Conservation (phyloP, 2,113 vertebrate genomes). For the Alouatta palliata region DNA sequence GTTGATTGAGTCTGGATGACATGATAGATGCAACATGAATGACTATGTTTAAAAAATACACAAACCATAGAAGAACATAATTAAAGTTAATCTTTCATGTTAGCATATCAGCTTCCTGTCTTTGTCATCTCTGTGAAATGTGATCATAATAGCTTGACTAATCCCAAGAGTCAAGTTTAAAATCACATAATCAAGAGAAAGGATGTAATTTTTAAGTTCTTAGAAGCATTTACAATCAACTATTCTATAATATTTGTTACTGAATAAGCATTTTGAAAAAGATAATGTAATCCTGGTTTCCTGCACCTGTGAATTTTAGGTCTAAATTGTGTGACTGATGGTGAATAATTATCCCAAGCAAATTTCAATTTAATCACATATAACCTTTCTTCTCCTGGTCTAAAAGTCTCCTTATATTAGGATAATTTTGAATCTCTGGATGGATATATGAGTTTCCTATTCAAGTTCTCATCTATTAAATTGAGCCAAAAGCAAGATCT, state of each 20-base stretch:
- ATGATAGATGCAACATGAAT: slow-evolving; percentile 11
- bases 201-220: background rate
- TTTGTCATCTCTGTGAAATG: slow-evolving; percentile 29
- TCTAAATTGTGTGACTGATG: slow-evolving; percentile 40
- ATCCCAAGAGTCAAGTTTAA: slow-evolving; percentile 41
- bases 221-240: background rate
- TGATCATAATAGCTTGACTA: background rate
- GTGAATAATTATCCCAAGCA: slow-evolving; percentile 33
- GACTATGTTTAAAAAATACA: slow-evolving; percentile 25
- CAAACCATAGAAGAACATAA: background rate
- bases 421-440: slow-evolving; percentile 27
- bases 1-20: slow-evolving; percentile 26
- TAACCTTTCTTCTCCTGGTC: slow-evolving; percentile 18
- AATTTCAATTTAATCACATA: slow-evolving; percentile 31
- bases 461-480: slow-evolving; percentile 6
- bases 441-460: background rate
- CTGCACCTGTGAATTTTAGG: slow-evolving; percentile 25
- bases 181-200: slow-evolving; percentile 21
- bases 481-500: background rate
- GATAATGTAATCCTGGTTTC: background rate
- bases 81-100: slow-evolving; percentile 26
- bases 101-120: background rate
- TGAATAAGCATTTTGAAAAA: slow-evolving; percentile 48
- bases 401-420: background rate
- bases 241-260: slow-evolving; percentile 29